Base-by-base conservation (phyloP, 1,140 invertebrate genomes). In the Drosophila persimilis region DNA sequence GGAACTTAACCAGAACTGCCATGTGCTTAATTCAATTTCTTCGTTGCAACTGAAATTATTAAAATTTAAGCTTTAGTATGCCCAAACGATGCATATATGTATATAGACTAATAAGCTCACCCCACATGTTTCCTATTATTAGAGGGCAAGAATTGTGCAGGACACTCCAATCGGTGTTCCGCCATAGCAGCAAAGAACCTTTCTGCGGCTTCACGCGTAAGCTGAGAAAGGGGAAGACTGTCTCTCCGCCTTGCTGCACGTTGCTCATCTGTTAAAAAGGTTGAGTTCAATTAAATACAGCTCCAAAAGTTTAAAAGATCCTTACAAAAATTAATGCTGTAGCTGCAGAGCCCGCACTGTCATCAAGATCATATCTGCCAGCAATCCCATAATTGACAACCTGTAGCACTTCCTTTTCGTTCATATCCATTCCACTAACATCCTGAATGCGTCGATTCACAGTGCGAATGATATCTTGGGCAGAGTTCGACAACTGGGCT, bases 341-440 rank as follows among this genome's bases (percentile, higher is more conserved):
- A n/a, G 9, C 64, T n/a, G 5, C 11, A 1, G 50, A 47, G 0
- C 24, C 22, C 9, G 6, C 13, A 13, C 47, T 66, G 9, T 55
- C 50, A 11, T 67, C 62, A 3, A 31, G 62, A 46, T 67, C 54
- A 31, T 67, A 67, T n/a, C 47, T 55, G 8, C 64, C 64, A n/a
- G 64, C 48, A 1, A 66, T 4, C 3, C 62, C 64, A 31, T 67
- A 67, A 67, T 67, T 67, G 2, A 67, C 15, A 9, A 67, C 62
- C 9, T 67, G 22, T 5, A 67, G 7, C 15, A 39, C 15, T 15
- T 41, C 6, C 11, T 66, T 41, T 9, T 8, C 15, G 8, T 55
- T 20, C 9, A 11, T 11, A 17, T 20, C 1, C 5, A 47, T 5
- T 15, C 43, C 64, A n/a, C 22, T 67, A n/a, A 47, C 0, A 13